Base-by-base conservation (phyloP, 2,888 invertebrate genomes). In the Allolobophora icterica region DNA sequence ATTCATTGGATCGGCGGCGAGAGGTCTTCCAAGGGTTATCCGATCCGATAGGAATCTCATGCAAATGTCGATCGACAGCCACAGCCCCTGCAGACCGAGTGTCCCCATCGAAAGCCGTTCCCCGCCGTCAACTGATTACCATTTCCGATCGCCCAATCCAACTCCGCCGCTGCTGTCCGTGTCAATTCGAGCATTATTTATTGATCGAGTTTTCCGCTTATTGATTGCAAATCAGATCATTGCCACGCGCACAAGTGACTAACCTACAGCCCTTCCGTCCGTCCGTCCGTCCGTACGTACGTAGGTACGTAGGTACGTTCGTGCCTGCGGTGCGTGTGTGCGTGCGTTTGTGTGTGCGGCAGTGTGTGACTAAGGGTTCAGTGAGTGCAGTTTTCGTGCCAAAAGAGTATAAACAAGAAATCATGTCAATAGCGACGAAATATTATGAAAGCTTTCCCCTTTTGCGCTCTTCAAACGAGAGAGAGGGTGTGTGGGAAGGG, bases 211-310 rank as follows among this genome's bases (percentile, higher is more conserved):
- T 71, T 71, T 71, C 30, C 71, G 4, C n/a, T n/a, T 71, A 71
- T 71, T 71, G 71, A 71, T 71, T 71, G 71, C 71, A 71, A 71
- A 71, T 71, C 71, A 71, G n/a, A 71, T 71, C 30, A 30, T 71
- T 30, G 71, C 71, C 71, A 71, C 71, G 71, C 71, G 71, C n/a
- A 30, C 71, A 71, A 71, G n/a, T 71, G n/a, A 71, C 71, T 71
- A 71, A 71, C 5, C 30, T 0, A n/a, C 71, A 11, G 11, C n/a
- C 71, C 30, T 17, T 21, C 30, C 30, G 8, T 17, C 8, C n/a
- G 8, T 17, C 71, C 24, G 52, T 45, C 45, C 19, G 45, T 45
- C 45, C 19, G 45, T 45, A 3, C n/a, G 30, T 71, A 11, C n/a
- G n/a, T n/a, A n/a, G n/a, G 45, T 45, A 5, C 19, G 45, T 45